A percentile compares a stretch with the other conserved stretches of the same genome.
These are phyloP conservation scores for Sebastes iracundus DNA, from an alignment of 2,797 vertebrate genomes.

Conservation along the genomic window DNA sequence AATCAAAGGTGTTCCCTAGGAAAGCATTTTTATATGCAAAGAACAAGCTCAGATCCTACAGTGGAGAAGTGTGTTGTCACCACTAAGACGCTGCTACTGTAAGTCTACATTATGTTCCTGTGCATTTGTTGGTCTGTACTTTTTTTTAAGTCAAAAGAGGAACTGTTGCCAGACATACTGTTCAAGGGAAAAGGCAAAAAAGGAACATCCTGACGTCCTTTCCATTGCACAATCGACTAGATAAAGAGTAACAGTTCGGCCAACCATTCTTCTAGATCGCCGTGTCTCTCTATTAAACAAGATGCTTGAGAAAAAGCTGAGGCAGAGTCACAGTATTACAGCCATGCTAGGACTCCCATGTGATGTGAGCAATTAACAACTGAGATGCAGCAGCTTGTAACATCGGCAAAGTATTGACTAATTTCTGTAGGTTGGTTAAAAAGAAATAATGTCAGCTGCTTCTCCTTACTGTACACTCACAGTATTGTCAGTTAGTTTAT, in stretches of 20 bases:
- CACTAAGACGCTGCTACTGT: slow-evolving; percentile 28
- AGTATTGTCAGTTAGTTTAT: slow-evolving; percentile 57
- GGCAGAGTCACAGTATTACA: slow-evolving; percentile 54
- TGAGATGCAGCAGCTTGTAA: slow-evolving; percentile 32
- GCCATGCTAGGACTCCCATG: slow-evolving; percentile 25
- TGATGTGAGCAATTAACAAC: slow-evolving; percentile 29
- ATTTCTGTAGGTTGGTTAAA: slow-evolving; percentile 26
- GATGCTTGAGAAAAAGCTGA: slow-evolving; percentile 33
- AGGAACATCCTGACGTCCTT: slow-evolving; percentile 12
- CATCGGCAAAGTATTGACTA: slow-evolving; percentile 22
- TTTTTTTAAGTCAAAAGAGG: slow-evolving; percentile 17
- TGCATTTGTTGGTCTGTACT: neutral
- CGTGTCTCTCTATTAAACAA: slow-evolving; percentile 1
- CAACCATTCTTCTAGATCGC: neutral
- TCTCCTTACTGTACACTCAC: slow-evolving; percentile 57
- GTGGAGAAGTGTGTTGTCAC: neutral
- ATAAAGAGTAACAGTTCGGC: slow-evolving; percentile 47
- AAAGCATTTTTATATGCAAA: slow-evolving; percentile 39
- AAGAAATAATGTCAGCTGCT: slow-evolving; percentile 32
- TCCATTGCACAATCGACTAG: neutral
- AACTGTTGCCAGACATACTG: slow-evolving; percentile 41
- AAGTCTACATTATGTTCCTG: slow-evolving; percentile 15
- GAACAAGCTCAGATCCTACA: slow-evolving; percentile 18
- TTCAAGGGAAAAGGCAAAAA: slow-evolving; percentile 45
- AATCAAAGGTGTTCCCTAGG: slow-evolving; percentile 34